Conservation (phyloP, 2,113 vertebrate species). For the Heterotis niloticus region DNA sequence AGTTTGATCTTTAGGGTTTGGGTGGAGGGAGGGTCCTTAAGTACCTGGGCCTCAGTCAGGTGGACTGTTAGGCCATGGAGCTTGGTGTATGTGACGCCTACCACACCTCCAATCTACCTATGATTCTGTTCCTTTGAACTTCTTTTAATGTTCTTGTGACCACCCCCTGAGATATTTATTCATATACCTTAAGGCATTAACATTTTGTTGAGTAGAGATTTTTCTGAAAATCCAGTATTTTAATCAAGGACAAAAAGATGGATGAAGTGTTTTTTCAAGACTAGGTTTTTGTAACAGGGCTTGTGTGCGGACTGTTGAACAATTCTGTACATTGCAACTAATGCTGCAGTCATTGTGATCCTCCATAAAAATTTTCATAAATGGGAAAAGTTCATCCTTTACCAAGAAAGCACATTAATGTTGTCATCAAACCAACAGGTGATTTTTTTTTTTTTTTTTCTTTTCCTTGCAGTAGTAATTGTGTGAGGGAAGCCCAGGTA, state of each 20-base stretch:
- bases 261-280: no score
- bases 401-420: background rate
- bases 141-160: conserved; percentile 1
- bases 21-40: background rate
- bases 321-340: no score
- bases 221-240: no score
- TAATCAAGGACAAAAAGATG: no score
- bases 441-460: no score
- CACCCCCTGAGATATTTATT: no score
- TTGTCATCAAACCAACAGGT: no score
- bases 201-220: no score
- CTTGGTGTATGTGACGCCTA: background rate
- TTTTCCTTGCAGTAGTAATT: background rate
- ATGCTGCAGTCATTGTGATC: no score
- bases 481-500: background rate
- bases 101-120: background rate
- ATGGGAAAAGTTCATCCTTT: background rate
- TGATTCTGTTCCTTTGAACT: background rate
- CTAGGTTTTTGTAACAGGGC: no score
- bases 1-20: background rate
- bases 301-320: no score
- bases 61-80: background rate
- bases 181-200: no score
- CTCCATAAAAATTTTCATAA: background rate
- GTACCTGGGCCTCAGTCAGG: background rate